Conservation (phyloP, 2,113 vertebrate genomes). For the Marmota flaviventris region DNA sequence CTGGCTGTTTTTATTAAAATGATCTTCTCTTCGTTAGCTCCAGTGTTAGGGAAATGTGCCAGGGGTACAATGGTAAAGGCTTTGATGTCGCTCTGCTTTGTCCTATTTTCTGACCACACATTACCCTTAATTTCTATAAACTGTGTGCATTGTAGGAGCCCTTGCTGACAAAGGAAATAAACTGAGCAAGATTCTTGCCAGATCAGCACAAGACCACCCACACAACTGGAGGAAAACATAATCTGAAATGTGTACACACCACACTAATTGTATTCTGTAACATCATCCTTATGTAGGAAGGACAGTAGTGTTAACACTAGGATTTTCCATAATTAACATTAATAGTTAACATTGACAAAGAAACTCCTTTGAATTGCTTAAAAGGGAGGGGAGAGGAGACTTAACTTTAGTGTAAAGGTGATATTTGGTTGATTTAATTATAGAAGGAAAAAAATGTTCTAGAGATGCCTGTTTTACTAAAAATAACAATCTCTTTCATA, state of each 20-base stretch:
- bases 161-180: neutral
- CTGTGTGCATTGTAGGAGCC: neutral
- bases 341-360: neutral
- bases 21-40: neutral
- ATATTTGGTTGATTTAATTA: slow-evolving; percentile 34
- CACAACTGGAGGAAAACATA: neutral
- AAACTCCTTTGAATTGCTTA: neutral
- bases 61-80: neutral
- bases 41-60: neutral
- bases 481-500: neutral
- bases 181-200: neutral
- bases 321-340: slow-evolving; percentile 38
- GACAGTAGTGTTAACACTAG: neutral
- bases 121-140: neutral
- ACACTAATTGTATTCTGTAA: neutral
- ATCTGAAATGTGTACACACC: neutral
- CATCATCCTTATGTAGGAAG: neutral
- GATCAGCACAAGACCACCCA: neutral
- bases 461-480: neutral
- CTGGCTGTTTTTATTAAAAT: slow-evolving; percentile 54
- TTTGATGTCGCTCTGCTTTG: slow-evolving; percentile 19
- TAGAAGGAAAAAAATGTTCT: neutral
- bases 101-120: neutral
- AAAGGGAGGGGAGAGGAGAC: neutral
- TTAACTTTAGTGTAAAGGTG: slow-evolving; percentile 2